Evolutionary conservation across 1,140 invertebrate genomes (phyloP), one percentile per base, ranked within the genome.

Genomic region (Diachasma alloeum): DNA sequence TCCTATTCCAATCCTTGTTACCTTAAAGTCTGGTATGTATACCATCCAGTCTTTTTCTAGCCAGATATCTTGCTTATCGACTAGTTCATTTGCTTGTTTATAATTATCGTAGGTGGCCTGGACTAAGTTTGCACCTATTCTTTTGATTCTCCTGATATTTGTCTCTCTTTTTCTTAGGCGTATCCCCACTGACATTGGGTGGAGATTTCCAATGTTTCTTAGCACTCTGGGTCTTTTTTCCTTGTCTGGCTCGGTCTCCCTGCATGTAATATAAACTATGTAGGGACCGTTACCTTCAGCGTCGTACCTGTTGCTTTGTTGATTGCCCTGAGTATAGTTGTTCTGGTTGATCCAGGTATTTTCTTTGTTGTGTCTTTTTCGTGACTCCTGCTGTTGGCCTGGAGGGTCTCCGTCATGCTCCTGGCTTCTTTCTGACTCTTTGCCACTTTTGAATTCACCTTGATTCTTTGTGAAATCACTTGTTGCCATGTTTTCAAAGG

Each of bases 11-110:
- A 48, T 22, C 44, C 71, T 44, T 1, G 75, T 67, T 0, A 72
- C 36, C 42, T 63, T 77, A 15, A 6, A 44, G n/a, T 77, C 71
- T 0, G 71, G 71, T 0, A 77, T 69, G 17, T 69, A 77, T 2
- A 63, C 76, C 37, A n/a, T 17, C 71, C 76, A 77, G 22, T 46
- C n/a, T 4, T 13, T 9, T 6, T 56, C 39, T 1, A 68, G n/a
- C 39, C 24, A 39, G 44, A 5, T 9, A 11, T 2, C 0, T 53
- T 77, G 63, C 1, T 72, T 56, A n/a, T 72, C 71, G 0, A 72
- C n/a, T n/a, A 53, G 15, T 11, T 36, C n/a, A 26, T 72, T 77
- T 53, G 70, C 76, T 1, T 77, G 24, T 15, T 68, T 13, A 6
- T 9, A 37, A 8, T 42, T 68, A 26, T 73, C 17, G 6, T 31